Base-by-base conservation (phyloP, 2,797 vertebrate genomes). In the Florisuga fusca region DNA sequence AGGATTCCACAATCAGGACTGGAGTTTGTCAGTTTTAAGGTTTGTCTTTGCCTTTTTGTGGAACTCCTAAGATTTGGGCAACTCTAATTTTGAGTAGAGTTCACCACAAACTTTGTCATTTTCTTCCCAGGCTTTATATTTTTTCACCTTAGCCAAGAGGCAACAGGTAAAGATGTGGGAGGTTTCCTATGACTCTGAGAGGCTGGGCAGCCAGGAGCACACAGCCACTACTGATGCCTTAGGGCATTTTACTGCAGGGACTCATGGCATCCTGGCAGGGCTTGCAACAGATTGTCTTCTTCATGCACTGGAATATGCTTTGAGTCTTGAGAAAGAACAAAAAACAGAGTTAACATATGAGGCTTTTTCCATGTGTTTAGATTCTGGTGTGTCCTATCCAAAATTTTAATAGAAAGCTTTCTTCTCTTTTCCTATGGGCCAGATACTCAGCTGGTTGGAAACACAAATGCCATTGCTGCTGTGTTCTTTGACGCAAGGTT, bases 371-470 rank as follows among this genome's bases (percentile, higher is more conserved):
- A 69, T 92, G 75, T 92, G 61, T 68, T 94, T 91, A 69, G 73
- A 88, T 94, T 92, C 80, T 92, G 48, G 48, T 59, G 57, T 3
- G 5, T 76, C 57, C 53, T 25, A 59, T 89, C 94, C 92, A 95
- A 82, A 84, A 67, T 74, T 73, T 96, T 94, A 95, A 96, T 95
- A 79, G 87, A 88, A 94, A 94, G 38, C 79, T 93, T 94, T 91
- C 66, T 81, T 88, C 84, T 89, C 43, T 76, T 16, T 92, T 90
- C 76, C 93, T 96, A 67, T 38, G 67, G 94, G 91, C 69, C 89
- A 92, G 87, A 89, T 91, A 62, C 82, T 97, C 92, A 88, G 92
- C 96, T 96, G 94, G 92, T 96, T 96, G 91, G 50, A 86, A 91
- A 92, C 4, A 61, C 69, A 94, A 91, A 93, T 88, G 87, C 80